A percentile compares a stretch with the other conserved stretches of the same genome.
phyloP scores from a whole-genome alignment of 2,113 vertebrate species.

The Leptobrachium leishanense region DNA sequence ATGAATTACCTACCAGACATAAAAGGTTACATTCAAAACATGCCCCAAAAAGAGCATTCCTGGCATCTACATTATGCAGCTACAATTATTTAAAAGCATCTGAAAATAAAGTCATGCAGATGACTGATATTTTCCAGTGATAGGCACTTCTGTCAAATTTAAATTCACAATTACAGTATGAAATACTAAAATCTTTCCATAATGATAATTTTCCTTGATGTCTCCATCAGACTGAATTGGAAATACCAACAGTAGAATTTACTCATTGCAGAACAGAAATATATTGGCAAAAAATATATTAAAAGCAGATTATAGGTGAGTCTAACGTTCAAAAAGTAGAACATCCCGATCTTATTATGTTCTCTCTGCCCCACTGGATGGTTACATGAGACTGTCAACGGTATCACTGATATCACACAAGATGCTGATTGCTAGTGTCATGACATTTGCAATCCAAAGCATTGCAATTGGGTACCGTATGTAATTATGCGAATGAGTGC shows the following conservation, averaged over 20 bases:
- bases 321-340: no score
- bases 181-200: not conserved
- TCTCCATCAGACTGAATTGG: not conserved
- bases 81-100: not conserved
- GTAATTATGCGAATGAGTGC: no score
- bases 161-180: not conserved
- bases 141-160: not conserved
- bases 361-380: no score
- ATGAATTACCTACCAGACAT: slow-evolving; percentile 15
- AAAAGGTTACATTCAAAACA: slow-evolving; percentile 27
- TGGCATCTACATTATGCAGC: not conserved
- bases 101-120: not conserved
- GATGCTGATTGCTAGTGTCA: no score
- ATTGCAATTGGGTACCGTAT: no score
- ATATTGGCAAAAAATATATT: no score
- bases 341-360: no score
- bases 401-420: no score
- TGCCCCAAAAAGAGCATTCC: not conserved
- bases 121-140: not conserved
- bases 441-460: no score
- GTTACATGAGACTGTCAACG: no score
- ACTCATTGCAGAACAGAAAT: not conserved
- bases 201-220: not conserved
- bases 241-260: not conserved
- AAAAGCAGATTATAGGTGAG: no score